Evolutionary conservation across 2,113 vertebrate species (phyloP).

Genomic region (Microtus oregoni): DNA sequence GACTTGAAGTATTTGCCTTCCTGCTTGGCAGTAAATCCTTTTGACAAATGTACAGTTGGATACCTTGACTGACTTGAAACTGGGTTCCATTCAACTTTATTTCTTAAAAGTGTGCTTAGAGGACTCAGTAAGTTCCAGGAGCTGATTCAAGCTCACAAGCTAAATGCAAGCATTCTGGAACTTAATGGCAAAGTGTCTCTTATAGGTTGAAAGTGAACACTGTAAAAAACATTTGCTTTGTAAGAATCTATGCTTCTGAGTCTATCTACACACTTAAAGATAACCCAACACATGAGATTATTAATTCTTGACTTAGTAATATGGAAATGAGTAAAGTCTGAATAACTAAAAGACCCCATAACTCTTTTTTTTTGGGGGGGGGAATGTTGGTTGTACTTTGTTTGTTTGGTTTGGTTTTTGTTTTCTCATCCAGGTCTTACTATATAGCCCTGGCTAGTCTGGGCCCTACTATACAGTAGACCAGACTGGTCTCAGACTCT

Average conservation of each 20-base stretch:
- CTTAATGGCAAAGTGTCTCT: background rate
- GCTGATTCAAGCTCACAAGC: slow-evolving; percentile 31
- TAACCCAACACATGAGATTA: background rate
- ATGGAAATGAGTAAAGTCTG: background rate
- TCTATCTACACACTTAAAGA: background rate
- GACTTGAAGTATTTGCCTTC: slow-evolving; percentile 11
- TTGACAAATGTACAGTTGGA: background rate
- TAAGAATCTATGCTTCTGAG: slow-evolving; percentile 21
- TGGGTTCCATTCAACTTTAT: slow-evolving; percentile 18
- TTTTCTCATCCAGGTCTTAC: background rate
- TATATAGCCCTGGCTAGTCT: background rate
- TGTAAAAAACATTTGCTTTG: slow-evolving; percentile 31
- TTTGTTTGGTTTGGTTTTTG: no score
- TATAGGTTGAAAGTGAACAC: background rate
- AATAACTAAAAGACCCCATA: background rate
- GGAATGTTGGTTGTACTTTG: background rate
- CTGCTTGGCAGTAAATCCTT: slow-evolving; percentile 46
- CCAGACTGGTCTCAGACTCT: background rate
- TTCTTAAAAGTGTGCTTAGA: background rate
- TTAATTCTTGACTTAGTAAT: background rate
- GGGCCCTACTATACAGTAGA: background rate
- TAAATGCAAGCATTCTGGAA: background rate
- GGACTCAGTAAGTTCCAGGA: slow-evolving; percentile 14
- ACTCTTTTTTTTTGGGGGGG: background rate
- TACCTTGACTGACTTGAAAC: slow-evolving; percentile 48